Percentiles rank a stretch among this genome's conserved stretches.
phyloP scores from a whole-genome alignment of 2,888 invertebrate genomes.

The Horisme vitalbata region DNA sequence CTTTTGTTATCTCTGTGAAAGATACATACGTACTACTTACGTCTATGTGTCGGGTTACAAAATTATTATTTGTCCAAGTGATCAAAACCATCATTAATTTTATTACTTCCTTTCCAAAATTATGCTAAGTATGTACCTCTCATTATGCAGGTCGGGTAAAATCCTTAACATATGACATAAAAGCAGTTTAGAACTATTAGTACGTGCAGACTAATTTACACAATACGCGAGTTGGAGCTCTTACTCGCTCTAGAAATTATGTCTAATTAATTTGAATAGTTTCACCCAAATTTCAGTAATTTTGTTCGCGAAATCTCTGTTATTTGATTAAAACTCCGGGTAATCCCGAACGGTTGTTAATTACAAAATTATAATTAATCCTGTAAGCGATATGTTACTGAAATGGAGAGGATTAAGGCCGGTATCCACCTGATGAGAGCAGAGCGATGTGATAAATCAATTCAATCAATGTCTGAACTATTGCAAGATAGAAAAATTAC shows the following conservation, averaged over 20 bases:
- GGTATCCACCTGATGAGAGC: too few species aligned
- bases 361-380: too few species aligned
- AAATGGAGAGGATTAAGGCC: too few species aligned
- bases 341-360: not conserved
- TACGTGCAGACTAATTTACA: constrained; percentile 17
- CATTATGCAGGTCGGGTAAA: constrained; percentile 15
- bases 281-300: constrained; percentile 8
- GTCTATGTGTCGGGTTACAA: too few species aligned
- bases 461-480: too few species aligned
- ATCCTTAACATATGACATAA: constrained; percentile 14
- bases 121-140: constrained; percentile 5
- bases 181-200: constrained; percentile 22
- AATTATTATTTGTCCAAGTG: too few species aligned
- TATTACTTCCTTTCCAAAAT: constrained; percentile 8
- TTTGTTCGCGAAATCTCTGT: constrained; percentile 6
- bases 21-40: too few species aligned
- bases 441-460: too few species aligned
- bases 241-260: constrained; percentile 14
- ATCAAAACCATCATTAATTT: not conserved
- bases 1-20: too few species aligned
- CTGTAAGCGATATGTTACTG: too few species aligned
- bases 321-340: not conserved
- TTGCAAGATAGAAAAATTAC: too few species aligned
- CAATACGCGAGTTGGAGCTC: constrained; percentile 2
- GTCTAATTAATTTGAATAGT: constrained; percentile 18